Percentiles rank a stretch among this genome's conserved stretches.
These are phyloP conservation scores for Sebastes iracundus DNA, from an alignment of 2,797 vertebrate genomes.

Conservation along the genomic window DNA sequence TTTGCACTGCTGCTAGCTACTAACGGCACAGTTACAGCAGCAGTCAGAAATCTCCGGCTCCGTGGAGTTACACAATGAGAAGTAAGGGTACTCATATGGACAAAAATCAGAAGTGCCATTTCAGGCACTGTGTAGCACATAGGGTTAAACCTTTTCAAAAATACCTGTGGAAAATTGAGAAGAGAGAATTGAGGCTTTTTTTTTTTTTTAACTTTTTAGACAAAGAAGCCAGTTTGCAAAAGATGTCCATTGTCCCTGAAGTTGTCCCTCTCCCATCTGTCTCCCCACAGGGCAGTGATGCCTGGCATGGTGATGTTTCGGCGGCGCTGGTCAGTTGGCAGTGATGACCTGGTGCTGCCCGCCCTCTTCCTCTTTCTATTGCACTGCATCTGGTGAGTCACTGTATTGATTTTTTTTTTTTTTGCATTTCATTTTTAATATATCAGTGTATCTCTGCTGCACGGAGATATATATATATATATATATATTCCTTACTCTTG, in stretches of 20 bases:
- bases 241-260: slow-evolving; percentile 22
- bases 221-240: not conserved
- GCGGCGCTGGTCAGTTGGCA: slow-evolving; percentile 99
- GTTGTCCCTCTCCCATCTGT: not conserved
- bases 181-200: not conserved
- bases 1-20: no score
- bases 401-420: not conserved
- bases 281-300: slow-evolving; percentile 88
- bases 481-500: not conserved
- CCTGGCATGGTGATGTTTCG: slow-evolving; percentile 99
- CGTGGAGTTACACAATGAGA: no score
- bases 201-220: not conserved
- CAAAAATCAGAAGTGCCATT: no score
- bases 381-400: slow-evolving; percentile 95
- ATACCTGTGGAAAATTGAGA: not conserved
- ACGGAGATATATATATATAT: not conserved
- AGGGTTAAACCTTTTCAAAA: not conserved
- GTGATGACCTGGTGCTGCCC: slow-evolving; percentile 99
- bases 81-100: no score
- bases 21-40: no score
- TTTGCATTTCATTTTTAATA: not conserved
- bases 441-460: not conserved
- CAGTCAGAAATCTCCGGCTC: no score
- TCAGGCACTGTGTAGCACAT: not conserved
- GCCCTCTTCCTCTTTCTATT: slow-evolving; percentile 98